phyloP scores from a whole-genome alignment of 2,113 vertebrate species.

The Hoplias malabaricus region DNA sequence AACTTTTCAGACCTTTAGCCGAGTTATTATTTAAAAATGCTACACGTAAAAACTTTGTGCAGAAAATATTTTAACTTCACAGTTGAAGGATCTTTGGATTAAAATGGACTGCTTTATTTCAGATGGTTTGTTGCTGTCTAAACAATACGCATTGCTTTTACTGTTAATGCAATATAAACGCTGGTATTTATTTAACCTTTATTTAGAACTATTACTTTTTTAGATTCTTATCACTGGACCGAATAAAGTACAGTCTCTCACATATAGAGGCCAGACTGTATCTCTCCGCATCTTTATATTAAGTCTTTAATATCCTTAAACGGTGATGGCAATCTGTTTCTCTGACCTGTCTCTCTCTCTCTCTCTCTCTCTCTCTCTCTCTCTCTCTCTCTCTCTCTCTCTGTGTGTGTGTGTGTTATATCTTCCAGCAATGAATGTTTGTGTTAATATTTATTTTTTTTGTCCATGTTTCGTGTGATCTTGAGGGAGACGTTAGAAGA shows the following conservation, averaged over 20 bases:
- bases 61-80: too few species aligned
- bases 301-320: constrained; percentile 75
- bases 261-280: constrained; percentile 60
- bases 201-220: constrained; percentile 67
- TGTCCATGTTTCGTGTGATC: background rate
- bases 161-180: background rate
- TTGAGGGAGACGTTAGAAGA: constrained; percentile 9
- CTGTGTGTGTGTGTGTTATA: constrained; percentile 21
- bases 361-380: too few species aligned
- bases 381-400: constrained; percentile 32
- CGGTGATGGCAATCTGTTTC: constrained; percentile 68
- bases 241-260: constrained; percentile 39
- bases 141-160: constrained; percentile 47
- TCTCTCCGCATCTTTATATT: constrained; percentile 71
- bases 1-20: too few species aligned
- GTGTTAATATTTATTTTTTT: constrained; percentile 10
- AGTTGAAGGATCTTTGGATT: too few species aligned
- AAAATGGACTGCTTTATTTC: too few species aligned
- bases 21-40: too few species aligned
- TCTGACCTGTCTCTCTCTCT: too few species aligned
- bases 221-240: constrained; percentile 59
- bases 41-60: too few species aligned
- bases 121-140: background rate
- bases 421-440: background rate
- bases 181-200: constrained; percentile 59